Base-by-base conservation (phyloP, 92 coral and sea anemone genomes). In the Montipora capitata region DNA sequence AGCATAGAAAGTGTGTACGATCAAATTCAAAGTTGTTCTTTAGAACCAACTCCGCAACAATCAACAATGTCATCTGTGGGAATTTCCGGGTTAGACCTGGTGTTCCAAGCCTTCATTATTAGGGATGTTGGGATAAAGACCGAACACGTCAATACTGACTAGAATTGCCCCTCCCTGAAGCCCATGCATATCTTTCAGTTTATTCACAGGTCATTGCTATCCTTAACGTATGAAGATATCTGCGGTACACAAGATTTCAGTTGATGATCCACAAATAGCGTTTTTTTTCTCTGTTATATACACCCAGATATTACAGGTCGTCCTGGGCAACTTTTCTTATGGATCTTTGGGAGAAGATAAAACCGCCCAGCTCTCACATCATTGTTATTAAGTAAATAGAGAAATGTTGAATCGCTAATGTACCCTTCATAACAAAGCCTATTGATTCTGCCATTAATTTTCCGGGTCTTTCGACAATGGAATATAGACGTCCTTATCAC, bases 191-290 rank as follows among this genome's bases (percentile, higher is more conserved):
- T 13, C 68, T 13, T 63, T 63, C 5, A 18, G 18, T 18, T 63
- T 63, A 17, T 18, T 63, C 35, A 18, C 0, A 14, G 1, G 18
- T 63, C 16, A 63, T 63, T 18, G n/a, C 0, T 51, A 11, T 51
- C 57, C 12, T 51, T 51, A 51, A 51, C 82, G 48, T 82, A 83
- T 16, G 93, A 89, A 5, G 72, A 51, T 3, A 83, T 68, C 3
- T 11, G 11, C 3, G 64, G 72, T 74, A 83, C 86, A 35, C 83
- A 49, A 20, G 93, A 80, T 76, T 87, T 87, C 12, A 87, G 43
- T 14, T 87, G 87, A 12, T 9, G 39, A 72, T 87, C 81, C 41
- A 87, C 74, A 72, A 87, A 87, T 6, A 40, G 71, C 14, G 91
- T 59, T 7, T 58, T 70, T 70, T 3, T 87, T 79, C 57, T 79